phyloP scores from a whole-genome alignment of 2,113 vertebrate species.

The Tachuris rubrigastra region DNA sequence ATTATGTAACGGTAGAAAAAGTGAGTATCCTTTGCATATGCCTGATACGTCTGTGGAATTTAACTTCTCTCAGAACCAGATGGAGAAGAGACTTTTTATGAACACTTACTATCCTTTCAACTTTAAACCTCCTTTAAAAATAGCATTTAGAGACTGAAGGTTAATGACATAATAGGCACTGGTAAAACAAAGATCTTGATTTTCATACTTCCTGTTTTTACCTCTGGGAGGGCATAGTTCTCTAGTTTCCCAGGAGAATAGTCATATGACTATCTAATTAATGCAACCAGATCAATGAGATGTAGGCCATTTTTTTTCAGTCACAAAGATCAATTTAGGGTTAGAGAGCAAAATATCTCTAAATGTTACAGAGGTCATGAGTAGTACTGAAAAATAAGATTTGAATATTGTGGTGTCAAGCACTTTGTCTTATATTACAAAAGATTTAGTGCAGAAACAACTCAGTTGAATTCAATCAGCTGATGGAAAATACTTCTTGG shows the following conservation, averaged over 20 bases:
- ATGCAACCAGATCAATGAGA: neutral
- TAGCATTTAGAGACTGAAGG: neutral
- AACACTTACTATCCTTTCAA: neutral
- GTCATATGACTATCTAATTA: neutral
- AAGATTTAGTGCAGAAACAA: neutral
- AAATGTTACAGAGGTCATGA: neutral
- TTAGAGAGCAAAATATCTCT: neutral
- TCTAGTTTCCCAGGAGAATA: neutral
- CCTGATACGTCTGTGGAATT: neutral
- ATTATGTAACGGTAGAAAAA: neutral
- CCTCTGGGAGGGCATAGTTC: neutral
- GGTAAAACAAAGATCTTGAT: neutral
- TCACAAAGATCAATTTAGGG: neutral
- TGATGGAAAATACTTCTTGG: neutral
- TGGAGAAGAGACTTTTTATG: neutral
- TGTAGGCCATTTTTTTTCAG: neutral
- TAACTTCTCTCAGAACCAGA: neutral
- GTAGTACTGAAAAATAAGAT: neutral
- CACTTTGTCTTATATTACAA: neutral
- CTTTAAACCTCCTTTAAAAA: neutral
- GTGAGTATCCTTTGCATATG: neutral
- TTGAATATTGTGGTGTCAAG: neutral
- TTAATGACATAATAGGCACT: neutral
- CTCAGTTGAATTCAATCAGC: neutral
- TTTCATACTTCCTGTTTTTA: neutral